Percentiles rank a stretch among this genome's conserved stretches.
These are phyloP conservation scores for Alitta virens DNA, from an alignment of 2,888 invertebrate species.

Conservation along the genomic window DNA sequence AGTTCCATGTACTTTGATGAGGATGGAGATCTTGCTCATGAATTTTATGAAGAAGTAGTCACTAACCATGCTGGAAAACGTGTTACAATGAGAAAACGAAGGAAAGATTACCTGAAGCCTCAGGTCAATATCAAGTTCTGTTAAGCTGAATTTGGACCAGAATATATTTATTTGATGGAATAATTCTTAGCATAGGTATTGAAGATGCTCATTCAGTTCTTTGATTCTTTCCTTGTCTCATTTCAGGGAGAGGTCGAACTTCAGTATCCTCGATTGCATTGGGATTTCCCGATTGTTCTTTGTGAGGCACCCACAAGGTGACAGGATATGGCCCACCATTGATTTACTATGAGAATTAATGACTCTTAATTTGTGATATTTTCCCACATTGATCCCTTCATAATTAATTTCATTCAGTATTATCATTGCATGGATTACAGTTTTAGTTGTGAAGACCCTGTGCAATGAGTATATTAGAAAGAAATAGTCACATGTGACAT, in stretches of 20 bases:
- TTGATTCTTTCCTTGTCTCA: too few relatives aligned
- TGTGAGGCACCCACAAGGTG: slow-evolving; percentile 38
- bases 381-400: too few relatives aligned
- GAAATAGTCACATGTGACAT: too few relatives aligned
- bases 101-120: slow-evolving; percentile 9
- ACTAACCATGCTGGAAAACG: not conserved
- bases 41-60: slow-evolving; percentile 61
- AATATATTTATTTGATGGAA: too few relatives aligned
- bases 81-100: not conserved
- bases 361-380: too few relatives aligned
- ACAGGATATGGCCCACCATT: slow-evolving; percentile 3
- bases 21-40: slow-evolving; percentile 63
- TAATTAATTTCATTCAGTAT: too few relatives aligned
- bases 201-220: too few relatives aligned
- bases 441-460: too few relatives aligned
- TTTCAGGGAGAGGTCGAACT: slow-evolving; percentile 56
- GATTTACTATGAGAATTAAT: not conserved
- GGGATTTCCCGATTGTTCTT: slow-evolving; percentile 57
- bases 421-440: too few relatives aligned
- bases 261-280: slow-evolving; percentile 55
- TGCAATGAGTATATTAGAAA: too few relatives aligned
- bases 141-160: not conserved
- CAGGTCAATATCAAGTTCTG: slow-evolving; percentile 3
- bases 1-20: slow-evolving; percentile 63
- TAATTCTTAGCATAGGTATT: too few relatives aligned